phyloP scores from a whole-genome alignment of 2,113 vertebrate genomes.

The Oryzias woworae region DNA sequence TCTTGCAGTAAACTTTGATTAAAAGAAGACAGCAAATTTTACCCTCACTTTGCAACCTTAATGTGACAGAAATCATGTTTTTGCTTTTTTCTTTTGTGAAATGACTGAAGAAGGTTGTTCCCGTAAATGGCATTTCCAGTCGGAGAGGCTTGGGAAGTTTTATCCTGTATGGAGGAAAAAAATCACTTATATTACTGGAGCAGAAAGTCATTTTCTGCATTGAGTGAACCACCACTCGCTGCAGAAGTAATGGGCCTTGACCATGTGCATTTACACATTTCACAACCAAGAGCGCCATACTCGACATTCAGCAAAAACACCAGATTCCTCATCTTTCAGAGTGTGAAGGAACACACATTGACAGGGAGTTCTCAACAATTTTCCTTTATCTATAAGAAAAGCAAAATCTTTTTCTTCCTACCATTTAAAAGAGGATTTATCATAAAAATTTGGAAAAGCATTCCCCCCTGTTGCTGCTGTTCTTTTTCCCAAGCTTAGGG shows the following conservation, averaged over 20 bases:
- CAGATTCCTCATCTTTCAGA: conserved; percentile 8
- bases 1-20: conserved; percentile 5
- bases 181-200: conserved; percentile 55
- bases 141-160: conserved; percentile 32
- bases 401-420: conserved; percentile 25
- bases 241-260: conserved; percentile 69
- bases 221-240: conserved; percentile 59
- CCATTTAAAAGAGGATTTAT: conserved; percentile 61
- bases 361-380: neutral
- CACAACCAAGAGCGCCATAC: conserved; percentile 48
- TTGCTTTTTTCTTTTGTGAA: conserved; percentile 23
- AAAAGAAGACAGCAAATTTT: conserved; percentile 9
- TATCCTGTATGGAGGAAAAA: conserved; percentile 36
- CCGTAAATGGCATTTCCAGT: conserved; percentile 21
- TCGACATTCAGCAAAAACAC: conserved; percentile 26
- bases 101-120: conserved; percentile 15
- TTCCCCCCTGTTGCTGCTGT: conserved; percentile 53
- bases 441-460: conserved; percentile 65
- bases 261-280: conserved; percentile 58
- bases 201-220: conserved; percentile 60
- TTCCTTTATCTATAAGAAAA: conserved; percentile 8
- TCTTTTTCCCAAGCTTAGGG: conserved; percentile 57
- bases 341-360: conserved; percentile 24
- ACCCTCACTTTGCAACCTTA: neutral
- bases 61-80: conserved; percentile 7